Evolutionary conservation across 2,113 vertebrate genomes (phyloP).

Genomic region (Menidia beryllina): DNA sequence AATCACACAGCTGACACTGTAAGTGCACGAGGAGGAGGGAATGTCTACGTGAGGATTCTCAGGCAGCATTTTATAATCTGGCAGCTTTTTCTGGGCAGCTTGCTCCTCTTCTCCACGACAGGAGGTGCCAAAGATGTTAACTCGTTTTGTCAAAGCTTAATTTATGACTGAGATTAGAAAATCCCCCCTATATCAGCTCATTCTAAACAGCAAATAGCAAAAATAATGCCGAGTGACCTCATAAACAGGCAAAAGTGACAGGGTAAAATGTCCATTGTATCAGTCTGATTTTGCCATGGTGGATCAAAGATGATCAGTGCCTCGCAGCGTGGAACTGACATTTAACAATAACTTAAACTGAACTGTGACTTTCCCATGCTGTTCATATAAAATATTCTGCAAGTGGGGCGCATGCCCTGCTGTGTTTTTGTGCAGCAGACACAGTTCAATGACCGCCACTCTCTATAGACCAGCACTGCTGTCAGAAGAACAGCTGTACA

Average conservation of each 20-base stretch:
- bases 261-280: conserved; percentile 50
- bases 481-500: conserved; percentile 59
- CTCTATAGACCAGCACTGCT: conserved; percentile 25
- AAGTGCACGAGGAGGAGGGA: conserved; percentile 13
- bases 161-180: conserved; percentile 48
- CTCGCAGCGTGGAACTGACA: conserved; percentile 27
- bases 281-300: conserved; percentile 16
- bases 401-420: conserved; percentile 35
- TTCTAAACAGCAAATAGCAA: conserved; percentile 28
- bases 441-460: conserved; percentile 24
- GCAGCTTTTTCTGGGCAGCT: conserved; percentile 46
- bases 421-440: conserved; percentile 41
- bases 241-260: conserved; percentile 15
- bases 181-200: conserved; percentile 43
- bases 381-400: conserved; percentile 40
- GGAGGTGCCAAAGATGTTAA: conserved; percentile 55
- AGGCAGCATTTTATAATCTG: conserved; percentile 51
- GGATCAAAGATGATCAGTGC: conserved; percentile 20
- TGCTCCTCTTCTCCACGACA: conserved; percentile 35
- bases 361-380: conserved; percentile 50
- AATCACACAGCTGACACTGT: conserved; percentile 30
- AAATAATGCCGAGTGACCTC: conserved; percentile 58
- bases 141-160: conserved; percentile 52
- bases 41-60: conserved; percentile 69
- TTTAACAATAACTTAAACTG: conserved; percentile 54